phyloP scores from a whole-genome alignment of 2,797 vertebrate species.

The Acipenser ruthenus region DNA sequence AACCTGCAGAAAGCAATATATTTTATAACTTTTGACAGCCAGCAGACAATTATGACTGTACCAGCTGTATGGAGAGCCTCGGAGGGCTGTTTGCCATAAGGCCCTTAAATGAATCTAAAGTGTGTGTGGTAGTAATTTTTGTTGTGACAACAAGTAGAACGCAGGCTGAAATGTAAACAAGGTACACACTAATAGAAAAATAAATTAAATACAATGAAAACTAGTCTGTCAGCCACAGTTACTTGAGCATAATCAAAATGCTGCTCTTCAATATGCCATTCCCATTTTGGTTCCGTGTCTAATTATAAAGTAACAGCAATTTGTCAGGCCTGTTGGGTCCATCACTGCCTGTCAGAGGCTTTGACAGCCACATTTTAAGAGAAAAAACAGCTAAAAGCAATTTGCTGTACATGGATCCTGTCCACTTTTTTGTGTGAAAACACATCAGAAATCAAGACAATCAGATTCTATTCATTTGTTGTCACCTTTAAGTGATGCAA shows the following conservation, averaged over 20 bases:
- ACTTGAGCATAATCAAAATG: conserved; percentile 33
- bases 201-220: too few relatives aligned
- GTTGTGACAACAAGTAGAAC: too few relatives aligned
- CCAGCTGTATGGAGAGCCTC: background rate
- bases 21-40: background rate
- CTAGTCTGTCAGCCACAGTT: conserved; percentile 43
- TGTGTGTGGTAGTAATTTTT: background rate
- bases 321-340: conserved; percentile 51
- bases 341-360: conserved; percentile 34
- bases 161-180: too few relatives aligned
- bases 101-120: background rate
- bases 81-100: background rate
- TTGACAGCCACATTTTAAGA: conserved; percentile 35
- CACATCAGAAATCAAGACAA: conserved; percentile 12
- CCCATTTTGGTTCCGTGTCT: conserved; percentile 49
- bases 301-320: conserved; percentile 64
- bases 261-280: conserved; percentile 30
- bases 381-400: conserved; percentile 34
- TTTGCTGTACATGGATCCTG: conserved; percentile 44
- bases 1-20: background rate
- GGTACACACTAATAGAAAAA: too few relatives aligned
- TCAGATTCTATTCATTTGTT: conserved; percentile 53
- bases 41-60: background rate
- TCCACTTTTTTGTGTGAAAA: conserved; percentile 35
- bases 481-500: conserved; percentile 67